Evolutionary conservation across 92 coral and sea anemone species (phyloP).

Genomic region (Epizoanthus scotinus): DNA sequence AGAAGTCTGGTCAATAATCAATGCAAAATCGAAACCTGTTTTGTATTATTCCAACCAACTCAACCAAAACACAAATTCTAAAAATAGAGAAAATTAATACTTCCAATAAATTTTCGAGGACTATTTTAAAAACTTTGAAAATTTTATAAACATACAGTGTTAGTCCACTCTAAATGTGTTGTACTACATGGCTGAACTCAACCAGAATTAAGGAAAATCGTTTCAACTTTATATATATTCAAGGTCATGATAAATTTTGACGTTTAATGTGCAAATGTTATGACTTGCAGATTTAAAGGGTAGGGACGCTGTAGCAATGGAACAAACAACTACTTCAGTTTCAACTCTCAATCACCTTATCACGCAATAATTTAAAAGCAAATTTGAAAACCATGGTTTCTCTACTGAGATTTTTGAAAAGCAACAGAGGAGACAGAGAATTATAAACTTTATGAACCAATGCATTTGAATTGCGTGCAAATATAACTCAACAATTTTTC

Average conservation of each 20-base stretch:
- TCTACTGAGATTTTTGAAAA: neutral
- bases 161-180: neutral
- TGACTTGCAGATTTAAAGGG: constrained; percentile 23
- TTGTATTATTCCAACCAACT: neutral
- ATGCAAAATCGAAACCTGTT: neutral
- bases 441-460: neutral
- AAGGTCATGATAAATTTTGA: constrained; percentile 4
- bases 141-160: no score
- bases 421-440: neutral
- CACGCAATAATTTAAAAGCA: constrained; percentile 10
- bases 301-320: neutral
- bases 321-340: neutral
- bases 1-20: neutral
- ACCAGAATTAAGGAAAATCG: neutral
- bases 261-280: constrained; percentile 11
- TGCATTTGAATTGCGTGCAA: neutral
- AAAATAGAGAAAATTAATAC: neutral
- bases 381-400: neutral
- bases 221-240: neutral
- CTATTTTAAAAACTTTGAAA: no score
- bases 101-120: constrained; percentile 1
- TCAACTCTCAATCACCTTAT: constrained; percentile 11
- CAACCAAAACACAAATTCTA: constrained; percentile 8
- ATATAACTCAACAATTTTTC: neutral
- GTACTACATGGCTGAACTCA: neutral